Evolutionary conservation across 2,888 invertebrate species (phyloP), one percentile per base, ranked within the genome.

Genomic region (Drosophila koepferae): DNA sequence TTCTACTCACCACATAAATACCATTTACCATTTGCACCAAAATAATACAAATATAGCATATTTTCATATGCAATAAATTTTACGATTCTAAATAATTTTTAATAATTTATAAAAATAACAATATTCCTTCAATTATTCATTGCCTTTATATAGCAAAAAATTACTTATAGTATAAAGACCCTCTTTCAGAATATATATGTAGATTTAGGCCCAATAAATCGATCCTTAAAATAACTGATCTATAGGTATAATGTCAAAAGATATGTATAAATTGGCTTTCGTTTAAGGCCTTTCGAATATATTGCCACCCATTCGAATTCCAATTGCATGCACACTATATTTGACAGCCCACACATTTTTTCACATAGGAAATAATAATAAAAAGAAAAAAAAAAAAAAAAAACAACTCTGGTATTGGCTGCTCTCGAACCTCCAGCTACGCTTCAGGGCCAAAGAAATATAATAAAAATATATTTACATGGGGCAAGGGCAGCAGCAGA

Each of bases 351-450:
- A 43, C 14, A 49, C 28, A 34, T 49, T 59, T 51, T 36, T 36
- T 34, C 18, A 43, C 55, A 36, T 62, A 38, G 18, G 41, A 14
- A 58, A 28, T 4, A 10, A 20, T 2, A 20, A 20, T 20, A 20
- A 20, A 23, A 23, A 23, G 3, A 4, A 23, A 23, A 23, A 23
- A 23, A 20, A 38, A 61, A 53, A 34, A 54, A 31, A 31, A 54
- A 31, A 48, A 54, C 53, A 40, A 55, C 38, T 60, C 36, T 34
- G 38, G 55, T 43, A 65, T 65, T 75, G 70, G 74, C 77, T 70
- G 44, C 44, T 44, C 34, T 44, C 23, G 61, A 49, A 38, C 12
- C 12, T 7, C n/a, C 18, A 40, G 61, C 61, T 20, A 31, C 53
- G 14, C 9, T 43, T 18, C 36, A 31, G 51, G 14, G 18, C 31